phyloP scores from a whole-genome alignment of 2,888 invertebrate species.

The Galerucella pusilla region DNA sequence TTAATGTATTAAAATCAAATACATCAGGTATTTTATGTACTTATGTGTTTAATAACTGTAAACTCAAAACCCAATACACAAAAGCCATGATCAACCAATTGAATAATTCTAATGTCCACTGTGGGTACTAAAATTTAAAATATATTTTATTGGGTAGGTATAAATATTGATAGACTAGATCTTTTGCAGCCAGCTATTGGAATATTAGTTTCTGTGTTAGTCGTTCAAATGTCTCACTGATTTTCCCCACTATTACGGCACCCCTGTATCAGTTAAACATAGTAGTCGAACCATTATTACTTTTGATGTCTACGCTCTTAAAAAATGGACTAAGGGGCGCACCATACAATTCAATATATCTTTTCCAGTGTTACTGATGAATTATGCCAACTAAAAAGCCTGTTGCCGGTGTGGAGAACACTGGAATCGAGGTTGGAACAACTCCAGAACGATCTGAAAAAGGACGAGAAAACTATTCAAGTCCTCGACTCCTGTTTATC shows the following conservation, averaged over 20 bases:
- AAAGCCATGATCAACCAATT: too few relatives aligned
- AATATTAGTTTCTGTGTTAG: not conserved
- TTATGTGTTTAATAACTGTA: too few relatives aligned
- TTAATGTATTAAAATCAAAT: too few relatives aligned
- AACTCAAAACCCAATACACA: too few relatives aligned
- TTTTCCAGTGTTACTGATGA: constrained; percentile 76
- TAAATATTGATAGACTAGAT: too few relatives aligned
- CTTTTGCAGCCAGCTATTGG: not conserved
- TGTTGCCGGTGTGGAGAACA: constrained; percentile 79
- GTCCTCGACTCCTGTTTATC: constrained; percentile 66
- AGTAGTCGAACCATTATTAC: not conserved
- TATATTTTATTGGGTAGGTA: too few relatives aligned
- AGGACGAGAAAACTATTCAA: constrained; percentile 74
- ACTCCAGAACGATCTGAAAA: constrained; percentile 79
- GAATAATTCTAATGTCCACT: too few relatives aligned
- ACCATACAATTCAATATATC: constrained; percentile 31
- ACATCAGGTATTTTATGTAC: too few relatives aligned
- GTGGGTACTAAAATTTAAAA: too few relatives aligned
- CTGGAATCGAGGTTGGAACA: constrained; percentile 81
- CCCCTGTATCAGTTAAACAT: not conserved
- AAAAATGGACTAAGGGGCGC: not conserved
- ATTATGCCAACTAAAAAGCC: constrained; percentile 77
- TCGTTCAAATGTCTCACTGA: not conserved
- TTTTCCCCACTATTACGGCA: not conserved
- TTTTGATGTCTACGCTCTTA: not conserved